These are phyloP conservation scores for Brachionus sp. DNA, from an alignment of 1,140 invertebrate genomes.

Conservation along the genomic window DNA sequence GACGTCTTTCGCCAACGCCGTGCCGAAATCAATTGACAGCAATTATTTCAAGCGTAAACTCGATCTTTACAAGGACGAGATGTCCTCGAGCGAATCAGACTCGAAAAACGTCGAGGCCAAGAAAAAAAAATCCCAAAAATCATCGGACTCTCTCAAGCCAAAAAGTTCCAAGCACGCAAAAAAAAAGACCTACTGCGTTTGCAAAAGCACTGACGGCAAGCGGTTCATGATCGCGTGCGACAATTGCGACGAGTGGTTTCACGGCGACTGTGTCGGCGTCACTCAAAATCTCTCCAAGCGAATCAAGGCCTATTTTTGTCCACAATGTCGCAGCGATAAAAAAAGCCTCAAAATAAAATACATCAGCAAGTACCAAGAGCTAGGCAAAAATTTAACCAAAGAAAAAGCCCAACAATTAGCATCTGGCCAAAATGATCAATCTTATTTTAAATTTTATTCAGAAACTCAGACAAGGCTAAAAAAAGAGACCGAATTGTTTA, in stretches of 20 bases:
- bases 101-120: neutral
- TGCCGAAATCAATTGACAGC: neutral
- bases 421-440: neutral
- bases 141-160: neutral
- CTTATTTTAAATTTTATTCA: neutral
- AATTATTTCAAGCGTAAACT: constrained; percentile 25
- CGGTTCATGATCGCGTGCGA: constrained; percentile 97
- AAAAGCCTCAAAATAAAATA: constrained; percentile 73
- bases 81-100: neutral
- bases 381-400: constrained; percentile 46
- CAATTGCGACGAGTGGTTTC: constrained; percentile 96
- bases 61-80: constrained; percentile 3
- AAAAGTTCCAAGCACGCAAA: neutral
- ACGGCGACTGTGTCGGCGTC: constrained; percentile 92
- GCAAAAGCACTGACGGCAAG: constrained; percentile 81
- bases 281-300: constrained; percentile 84
- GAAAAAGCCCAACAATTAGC: neutral
- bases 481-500: constrained; percentile 37
- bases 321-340: constrained; percentile 68
- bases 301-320: constrained; percentile 88
- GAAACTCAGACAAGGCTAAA: neutral
- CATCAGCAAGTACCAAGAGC: constrained; percentile 53
- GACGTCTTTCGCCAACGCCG: neutral
- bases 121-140: neutral
- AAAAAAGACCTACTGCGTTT: constrained; percentile 79